Evolutionary conservation across 2,113 vertebrate species (phyloP), one percentile per base, ranked within the genome.

Genomic region (Myanophis thanlyinensis): DNA sequence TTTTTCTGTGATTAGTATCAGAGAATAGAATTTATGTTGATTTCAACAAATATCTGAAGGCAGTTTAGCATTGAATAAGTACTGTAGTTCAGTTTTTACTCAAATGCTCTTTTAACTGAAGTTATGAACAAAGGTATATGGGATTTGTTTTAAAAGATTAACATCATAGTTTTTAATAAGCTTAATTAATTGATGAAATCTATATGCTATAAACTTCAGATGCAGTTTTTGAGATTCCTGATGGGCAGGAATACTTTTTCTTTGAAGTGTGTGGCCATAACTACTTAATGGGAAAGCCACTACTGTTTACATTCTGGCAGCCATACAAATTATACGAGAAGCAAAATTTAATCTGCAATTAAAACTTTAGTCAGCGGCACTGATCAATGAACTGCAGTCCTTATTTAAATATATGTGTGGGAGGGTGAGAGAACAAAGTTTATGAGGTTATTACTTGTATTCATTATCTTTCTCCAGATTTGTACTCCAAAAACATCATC

Each of bases 111-210:
- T 87, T 67, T 47, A 92, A 15, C 73, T 53, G 89, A 49, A 18
- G 7, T 52, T 88, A 18, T 92, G 25, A 80, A 89, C 27, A 35
- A 30, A 59, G 10, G 56, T 5, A 56, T 30, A 48, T 5, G 56
- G 27, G 44, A 90, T 86, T 87, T 49, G 51, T 30, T 88, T 52
- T 53, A 89, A 89, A 59, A 40, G n/a, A 73, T 62, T 88, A 53
- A 51, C 20, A 67, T 51, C 25, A 54, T 44, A 80, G 49, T 23
- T 40, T 88, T 92, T 88, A 25, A 88, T 52, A 87, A 20, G 23
- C 85, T 92, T 67, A 92, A 92, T 92, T 88, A 92, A 73, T 88
- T 73, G n/a, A 73, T 48, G 47, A 92, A 73, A 73, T 35, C 27
- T 67, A 49, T 23, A 88, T 52, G 22, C 40, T 73, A 25, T 48